Evolutionary conservation across 2,113 vertebrate species (phyloP).

Genomic region (Desmodus rotundus): DNA sequence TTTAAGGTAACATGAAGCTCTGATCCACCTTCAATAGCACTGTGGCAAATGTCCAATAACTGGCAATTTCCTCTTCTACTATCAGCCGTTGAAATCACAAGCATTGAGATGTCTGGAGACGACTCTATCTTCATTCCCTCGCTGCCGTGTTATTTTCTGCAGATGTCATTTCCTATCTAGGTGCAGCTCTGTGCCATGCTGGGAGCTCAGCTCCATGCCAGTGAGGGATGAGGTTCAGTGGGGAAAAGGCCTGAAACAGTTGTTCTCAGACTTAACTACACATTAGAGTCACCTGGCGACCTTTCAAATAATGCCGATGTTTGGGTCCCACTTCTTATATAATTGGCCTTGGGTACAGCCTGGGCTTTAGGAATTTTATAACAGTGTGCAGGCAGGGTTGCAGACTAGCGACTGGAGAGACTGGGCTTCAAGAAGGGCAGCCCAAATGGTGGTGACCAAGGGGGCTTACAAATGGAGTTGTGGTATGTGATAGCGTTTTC

Average conservation of each 20-base stretch:
- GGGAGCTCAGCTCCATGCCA: neutral
- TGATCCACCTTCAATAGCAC: neutral
- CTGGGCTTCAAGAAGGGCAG: neutral
- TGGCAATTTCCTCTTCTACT: neutral
- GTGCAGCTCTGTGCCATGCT: neutral
- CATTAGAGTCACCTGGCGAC: neutral
- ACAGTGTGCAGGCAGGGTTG: neutral
- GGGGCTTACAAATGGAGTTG: neutral
- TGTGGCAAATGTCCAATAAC: neutral
- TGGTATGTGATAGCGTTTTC: accelerated
- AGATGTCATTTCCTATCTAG: neutral
- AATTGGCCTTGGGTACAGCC: neutral
- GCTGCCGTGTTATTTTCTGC: neutral
- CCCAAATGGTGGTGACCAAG: neutral
- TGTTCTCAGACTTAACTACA: neutral
- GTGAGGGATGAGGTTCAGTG: neutral
- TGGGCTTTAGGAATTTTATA: neutral
- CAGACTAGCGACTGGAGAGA: neutral
- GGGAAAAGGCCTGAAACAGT: neutral
- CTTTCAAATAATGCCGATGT: neutral
- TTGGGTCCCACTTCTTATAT: neutral
- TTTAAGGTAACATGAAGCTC: neutral
- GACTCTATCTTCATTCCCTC: neutral
- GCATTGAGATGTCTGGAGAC: neutral
- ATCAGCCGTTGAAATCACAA: neutral